Evolutionary conservation across 2,797 vertebrate species (phyloP).

Genomic region (Smutsia gigantea): DNA sequence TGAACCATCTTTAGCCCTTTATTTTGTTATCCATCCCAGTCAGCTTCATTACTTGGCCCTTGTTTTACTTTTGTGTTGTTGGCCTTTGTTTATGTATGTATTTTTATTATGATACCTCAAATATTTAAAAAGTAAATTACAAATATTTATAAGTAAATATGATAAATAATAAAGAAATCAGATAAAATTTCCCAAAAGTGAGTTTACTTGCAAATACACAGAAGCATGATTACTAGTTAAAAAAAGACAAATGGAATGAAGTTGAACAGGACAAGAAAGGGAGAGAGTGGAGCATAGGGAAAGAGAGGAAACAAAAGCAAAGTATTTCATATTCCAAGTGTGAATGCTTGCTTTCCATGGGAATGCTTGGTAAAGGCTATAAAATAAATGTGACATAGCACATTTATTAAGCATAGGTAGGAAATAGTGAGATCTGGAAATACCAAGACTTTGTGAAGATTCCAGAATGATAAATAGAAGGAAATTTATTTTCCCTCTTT

Average conservation of each 20-base stretch:
- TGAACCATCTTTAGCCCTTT: background rate
- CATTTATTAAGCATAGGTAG: background rate
- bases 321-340: background rate
- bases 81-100: background rate
- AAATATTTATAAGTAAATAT: background rate
- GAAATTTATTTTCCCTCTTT: background rate
- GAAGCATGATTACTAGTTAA: background rate
- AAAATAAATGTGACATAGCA: background rate
- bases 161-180: background rate
- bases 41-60: background rate
- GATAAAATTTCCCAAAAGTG: background rate
- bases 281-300: background rate
- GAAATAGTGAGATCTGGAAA: background rate
- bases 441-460: background rate
- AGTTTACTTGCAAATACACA: background rate
- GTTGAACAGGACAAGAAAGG: background rate
- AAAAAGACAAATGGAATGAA: background rate
- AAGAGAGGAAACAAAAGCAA: background rate
- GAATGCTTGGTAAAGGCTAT: background rate
- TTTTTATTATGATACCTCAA: background rate
- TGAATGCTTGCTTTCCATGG: background rate
- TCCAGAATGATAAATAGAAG: background rate
- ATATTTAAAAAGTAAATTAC: background rate
- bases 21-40: background rate
- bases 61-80: background rate